Conservation (phyloP, 1,140 invertebrate genomes). For the Acromyrmex echinatior region DNA sequence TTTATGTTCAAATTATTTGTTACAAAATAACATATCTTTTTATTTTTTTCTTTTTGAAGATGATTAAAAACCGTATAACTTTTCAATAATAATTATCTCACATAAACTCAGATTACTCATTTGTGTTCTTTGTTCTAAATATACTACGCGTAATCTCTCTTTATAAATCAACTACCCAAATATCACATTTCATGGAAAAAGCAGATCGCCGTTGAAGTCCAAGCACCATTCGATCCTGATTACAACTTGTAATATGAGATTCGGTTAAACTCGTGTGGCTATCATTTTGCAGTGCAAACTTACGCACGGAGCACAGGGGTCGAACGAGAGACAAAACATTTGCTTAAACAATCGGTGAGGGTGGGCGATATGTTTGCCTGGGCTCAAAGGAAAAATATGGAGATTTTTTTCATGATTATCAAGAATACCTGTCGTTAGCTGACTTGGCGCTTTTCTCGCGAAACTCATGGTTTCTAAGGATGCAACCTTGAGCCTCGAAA, state of each 20-base stretch:
- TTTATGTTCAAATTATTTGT: background rate
- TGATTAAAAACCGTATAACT: background rate
- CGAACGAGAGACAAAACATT: conserved; percentile 48
- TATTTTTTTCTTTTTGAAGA: background rate
- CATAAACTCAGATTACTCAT: background rate
- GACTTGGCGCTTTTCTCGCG: conserved; percentile 27
- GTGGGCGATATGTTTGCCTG: conserved; percentile 24
- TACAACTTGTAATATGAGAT: conserved; percentile 45
- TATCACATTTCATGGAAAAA: conserved; percentile 40
- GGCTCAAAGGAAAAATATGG: conserved; percentile 26
- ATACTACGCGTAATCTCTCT: background rate
- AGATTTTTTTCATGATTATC: background rate
- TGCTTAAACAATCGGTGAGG: background rate
- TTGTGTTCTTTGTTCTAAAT: conserved; percentile 3
- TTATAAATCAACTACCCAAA: conserved; percentile 31
- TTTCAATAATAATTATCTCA: background rate
- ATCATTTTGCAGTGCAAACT: conserved; percentile 44
- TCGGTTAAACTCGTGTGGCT: conserved; percentile 24
- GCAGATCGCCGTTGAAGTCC: background rate
- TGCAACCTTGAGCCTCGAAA: background rate
- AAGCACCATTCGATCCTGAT: conserved; percentile 22
- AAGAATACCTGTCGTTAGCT: conserved; percentile 23
- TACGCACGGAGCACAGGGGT: background rate
- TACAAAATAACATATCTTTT: conserved; percentile 6
- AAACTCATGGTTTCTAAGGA: conserved; percentile 12